phyloP scores from a whole-genome alignment of 2,888 invertebrate genomes.

The Cinara cedri region DNA sequence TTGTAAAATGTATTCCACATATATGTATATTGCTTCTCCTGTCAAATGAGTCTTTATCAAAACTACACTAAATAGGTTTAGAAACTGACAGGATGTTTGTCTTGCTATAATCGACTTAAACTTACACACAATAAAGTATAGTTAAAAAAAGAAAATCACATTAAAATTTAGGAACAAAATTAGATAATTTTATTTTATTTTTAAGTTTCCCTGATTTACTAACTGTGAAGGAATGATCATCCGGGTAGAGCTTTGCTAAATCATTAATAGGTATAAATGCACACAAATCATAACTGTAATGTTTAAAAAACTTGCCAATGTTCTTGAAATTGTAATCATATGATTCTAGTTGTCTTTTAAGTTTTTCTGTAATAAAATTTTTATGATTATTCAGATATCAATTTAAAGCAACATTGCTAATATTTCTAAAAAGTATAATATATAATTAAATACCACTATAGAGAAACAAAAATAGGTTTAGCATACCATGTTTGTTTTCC shows the following conservation, averaged over 20 bases:
- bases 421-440: too few species aligned
- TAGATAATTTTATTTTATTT: neutral
- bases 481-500: constrained; percentile 6
- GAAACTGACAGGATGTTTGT: too few species aligned
- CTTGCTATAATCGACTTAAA: too few species aligned
- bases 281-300: neutral
- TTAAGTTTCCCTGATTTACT: neutral
- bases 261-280: constrained; percentile 13
- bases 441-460: neutral
- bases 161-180: constrained; percentile 42
- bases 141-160: constrained; percentile 11
- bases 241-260: constrained; percentile 24
- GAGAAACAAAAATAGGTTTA: too few species aligned
- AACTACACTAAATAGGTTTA: too few species aligned
- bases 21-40: too few species aligned
- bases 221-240: neutral
- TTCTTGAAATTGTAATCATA: constrained; percentile 6
- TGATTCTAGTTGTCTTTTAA: constrained; percentile 20
- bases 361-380: constrained; percentile 34
- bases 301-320: constrained; percentile 37
- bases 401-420: too few species aligned
- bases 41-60: too few species aligned
- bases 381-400: neutral
- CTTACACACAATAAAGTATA: neutral
- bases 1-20: too few species aligned